Evolutionary conservation across 2,113 vertebrate genomes (phyloP), one percentile per base, ranked within the genome.

Genomic region (Prinia subflava): DNA sequence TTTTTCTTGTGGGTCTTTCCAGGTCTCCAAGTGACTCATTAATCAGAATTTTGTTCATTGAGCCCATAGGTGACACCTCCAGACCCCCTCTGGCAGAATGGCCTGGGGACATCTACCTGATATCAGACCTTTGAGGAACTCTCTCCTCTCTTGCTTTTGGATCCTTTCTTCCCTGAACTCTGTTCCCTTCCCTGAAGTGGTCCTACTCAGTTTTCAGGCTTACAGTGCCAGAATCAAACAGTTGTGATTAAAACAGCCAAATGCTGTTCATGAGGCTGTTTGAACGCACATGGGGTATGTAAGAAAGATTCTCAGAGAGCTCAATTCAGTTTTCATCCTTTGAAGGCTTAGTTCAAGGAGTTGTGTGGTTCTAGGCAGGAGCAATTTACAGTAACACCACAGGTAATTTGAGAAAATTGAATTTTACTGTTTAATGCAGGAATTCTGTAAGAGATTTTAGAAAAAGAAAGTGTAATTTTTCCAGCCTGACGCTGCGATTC

Each of bases 141-240:
- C 0, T 0, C 59, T 84, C 15, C 15, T 74, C 17, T 49, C 7
- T 3, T 33, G 13, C 3, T 42, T 31, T 62, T 37, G 27, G 31
- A 28, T 28, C 18, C 21, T 28, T 30, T 47, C 18, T 85, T 50
- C 12, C 25, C 69, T 68, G 47, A 60, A 30, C 10, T 47, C 7
- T 0, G 0, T 21, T 62, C 21, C 15, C 15, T 35, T 52, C 39
- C 13, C 41, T 44, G 25, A 39, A 42, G 3, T 41, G 8, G 2
- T 73, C 49, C 14, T 35, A 14, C 10, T 65, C 63, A 57, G 16
- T 83, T 88, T 65, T 47, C 67, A 44, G 15, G 8, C 18, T 64
- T 33, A 13, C 8, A 13, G 41, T 16, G n/a, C 7, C 30, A 69
- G 31, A 65, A 76, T n/a, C 15, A 74, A 80, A 18, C 41, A 41